Base-by-base conservation (phyloP, 2,888 invertebrate genomes). In the Rhabditoides inermis region DNA sequence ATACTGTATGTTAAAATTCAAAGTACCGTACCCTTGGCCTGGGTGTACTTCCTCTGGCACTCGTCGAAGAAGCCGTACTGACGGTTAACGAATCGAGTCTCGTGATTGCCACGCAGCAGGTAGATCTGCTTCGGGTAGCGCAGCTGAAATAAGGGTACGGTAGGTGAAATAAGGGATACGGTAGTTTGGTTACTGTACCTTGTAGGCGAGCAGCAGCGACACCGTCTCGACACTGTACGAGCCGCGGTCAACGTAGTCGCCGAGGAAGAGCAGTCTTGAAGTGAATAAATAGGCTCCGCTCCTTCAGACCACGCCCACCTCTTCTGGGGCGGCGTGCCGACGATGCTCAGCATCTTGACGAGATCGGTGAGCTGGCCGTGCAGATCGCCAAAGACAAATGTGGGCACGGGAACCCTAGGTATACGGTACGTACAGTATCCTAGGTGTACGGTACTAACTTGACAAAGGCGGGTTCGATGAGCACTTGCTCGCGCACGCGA, bases 351-450 rank as follows among this genome's bases (percentile, higher is more conserved):
- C 47, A 56, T 50, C 35, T 41, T 40, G 22, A 44, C 82, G 70
- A 95, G 83, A 81, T 95, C 94, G 78, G 91, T 91, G 81, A 94
- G 94, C 82, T 95, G 94, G 61, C 94, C 94, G 78, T 95, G 94
- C 73, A 94, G 92, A 79, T 94, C 94, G 81, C 92, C 90, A 26
- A 55, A 53, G 12, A 63, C 51, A 22, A 49, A 56, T 32, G 51
- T 60, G n/a, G 23, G 45, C 15, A n/a, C 25, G 15, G 26, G 5
- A 44, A 22, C 7, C 20, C 46, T 51, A 7, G 40, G 7, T n/a
- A 20, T 6, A 40, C 7, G n/a, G 7, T 7, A 20, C 7, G 20
- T 6, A 40, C 6, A n/a, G 20, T 12, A 32, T 7, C 10, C 10
- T 7, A 15, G 32, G 32, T 7, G 32, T 7, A 15, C n/a, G 6